These are phyloP conservation scores for Glyphotaelius pellucidus DNA, from an alignment of 2,888 invertebrate species.

Conservation along the genomic window DNA sequence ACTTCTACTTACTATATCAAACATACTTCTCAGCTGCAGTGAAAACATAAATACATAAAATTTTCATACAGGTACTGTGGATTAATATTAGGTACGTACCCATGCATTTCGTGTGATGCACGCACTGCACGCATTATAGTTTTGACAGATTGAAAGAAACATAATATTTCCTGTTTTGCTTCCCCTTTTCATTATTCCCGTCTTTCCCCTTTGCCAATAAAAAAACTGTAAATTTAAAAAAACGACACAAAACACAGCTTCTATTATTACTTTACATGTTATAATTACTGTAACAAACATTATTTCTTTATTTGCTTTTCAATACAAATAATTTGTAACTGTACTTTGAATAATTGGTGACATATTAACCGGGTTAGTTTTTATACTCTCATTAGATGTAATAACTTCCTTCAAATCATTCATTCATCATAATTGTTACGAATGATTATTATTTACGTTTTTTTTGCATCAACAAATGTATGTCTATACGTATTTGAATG, in stretches of 20 bases:
- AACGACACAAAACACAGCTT: not conserved
- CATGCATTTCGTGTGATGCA: too few relatives aligned
- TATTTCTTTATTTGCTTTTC: not conserved
- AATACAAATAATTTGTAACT: not conserved
- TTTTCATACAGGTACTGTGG: too few relatives aligned
- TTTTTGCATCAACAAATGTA: not conserved
- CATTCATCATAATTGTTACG: not conserved
- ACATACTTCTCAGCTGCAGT: too few relatives aligned
- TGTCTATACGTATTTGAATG: not conserved
- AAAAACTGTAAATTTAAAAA: not conserved
- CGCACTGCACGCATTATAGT: too few relatives aligned
- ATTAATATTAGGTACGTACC: too few relatives aligned
- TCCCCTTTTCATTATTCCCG: not conserved
- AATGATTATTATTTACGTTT: not conserved
- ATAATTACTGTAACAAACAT: not conserved
- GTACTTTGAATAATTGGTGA: not conserved
- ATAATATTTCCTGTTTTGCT: not conserved
- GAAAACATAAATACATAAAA: too few relatives aligned
- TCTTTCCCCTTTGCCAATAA: not conserved
- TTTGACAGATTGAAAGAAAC: not conserved
- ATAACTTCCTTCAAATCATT: not conserved
- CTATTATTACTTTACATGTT: not conserved
- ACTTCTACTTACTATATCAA: too few relatives aligned
- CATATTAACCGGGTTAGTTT: constrained; percentile 19
- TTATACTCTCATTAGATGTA: constrained; percentile 5